A percentile compares a stretch with the other conserved stretches of the same genome.
phyloP scores from a whole-genome alignment of 2,888 invertebrate genomes.

The Drosophila mimetica region DNA sequence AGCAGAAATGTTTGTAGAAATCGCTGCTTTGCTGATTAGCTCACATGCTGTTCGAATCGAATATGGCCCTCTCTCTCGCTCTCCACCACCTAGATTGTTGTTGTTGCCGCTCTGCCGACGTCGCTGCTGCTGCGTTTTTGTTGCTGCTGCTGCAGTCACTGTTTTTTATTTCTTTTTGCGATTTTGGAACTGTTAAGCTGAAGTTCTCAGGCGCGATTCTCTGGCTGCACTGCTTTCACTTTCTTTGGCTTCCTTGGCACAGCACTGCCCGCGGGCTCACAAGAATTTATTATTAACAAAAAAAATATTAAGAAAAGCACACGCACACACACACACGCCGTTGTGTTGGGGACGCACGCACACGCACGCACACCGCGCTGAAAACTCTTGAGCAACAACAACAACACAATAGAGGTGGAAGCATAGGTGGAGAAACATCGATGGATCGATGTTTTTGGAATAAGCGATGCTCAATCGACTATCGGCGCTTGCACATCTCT shows the following conservation, averaged over 20 bases:
- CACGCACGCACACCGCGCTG: slow-evolving; percentile 8
- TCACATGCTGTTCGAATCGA: slow-evolving; percentile 56
- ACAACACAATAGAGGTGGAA: too few relatives aligned
- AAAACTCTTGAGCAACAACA: neutral
- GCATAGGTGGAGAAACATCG: too few relatives aligned
- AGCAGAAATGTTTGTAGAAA: slow-evolving; percentile 47
- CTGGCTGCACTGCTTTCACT: neutral
- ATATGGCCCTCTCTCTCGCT: slow-evolving; percentile 4
- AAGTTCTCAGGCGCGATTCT: neutral
- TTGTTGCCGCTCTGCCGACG: slow-evolving; percentile 1
- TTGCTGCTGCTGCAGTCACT: slow-evolving; percentile 5
- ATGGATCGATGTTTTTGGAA: too few relatives aligned
- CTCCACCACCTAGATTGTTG: slow-evolving; percentile 3
- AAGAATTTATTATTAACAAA: neutral
- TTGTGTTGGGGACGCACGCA: slow-evolving; percentile 13
- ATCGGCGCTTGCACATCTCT: too few relatives aligned
- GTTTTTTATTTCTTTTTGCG: neutral
- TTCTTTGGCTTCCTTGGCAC: neutral
- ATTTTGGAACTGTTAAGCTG: slow-evolving; percentile 1
- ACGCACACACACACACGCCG: slow-evolving; percentile 3
- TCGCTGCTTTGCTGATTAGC: slow-evolving; percentile 62
- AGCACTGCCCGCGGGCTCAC: too few relatives aligned
- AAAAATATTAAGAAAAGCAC: slow-evolving; percentile 9
- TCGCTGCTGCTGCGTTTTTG: slow-evolving; percentile 9
- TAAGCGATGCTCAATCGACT: too few relatives aligned